phyloP scores from a whole-genome alignment of 1,140 invertebrate species.

The Drosophila aff. region DNA sequence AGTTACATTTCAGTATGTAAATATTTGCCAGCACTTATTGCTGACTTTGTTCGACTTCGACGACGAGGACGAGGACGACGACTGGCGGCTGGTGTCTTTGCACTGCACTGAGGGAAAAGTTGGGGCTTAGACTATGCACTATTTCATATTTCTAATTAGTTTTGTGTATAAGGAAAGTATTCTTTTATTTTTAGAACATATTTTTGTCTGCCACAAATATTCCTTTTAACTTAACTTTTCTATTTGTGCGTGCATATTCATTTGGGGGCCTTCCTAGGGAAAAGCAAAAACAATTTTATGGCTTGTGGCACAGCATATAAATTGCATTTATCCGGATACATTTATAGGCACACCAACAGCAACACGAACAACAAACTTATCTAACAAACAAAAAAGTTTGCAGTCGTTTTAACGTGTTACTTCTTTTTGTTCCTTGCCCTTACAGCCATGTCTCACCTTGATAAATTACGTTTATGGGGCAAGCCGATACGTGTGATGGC shows the following conservation, averaged over 20 bases:
- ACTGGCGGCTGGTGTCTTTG: slow-evolving; percentile 4
- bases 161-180: background rate
- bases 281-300: slow-evolving; percentile 59
- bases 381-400: slow-evolving; percentile 45
- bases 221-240: background rate
- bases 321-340: slow-evolving; percentile 50
- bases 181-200: background rate
- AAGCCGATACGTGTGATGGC: slow-evolving; percentile 98
- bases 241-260: background rate
- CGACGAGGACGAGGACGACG: background rate
- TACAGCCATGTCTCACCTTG: slow-evolving; percentile 98
- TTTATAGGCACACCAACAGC: slow-evolving; percentile 35
- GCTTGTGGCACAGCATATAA: slow-evolving; percentile 63
- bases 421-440: slow-evolving; percentile 53
- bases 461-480: slow-evolving; percentile 98
- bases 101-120: slow-evolving; percentile 10
- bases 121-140: background rate
- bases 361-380: background rate
- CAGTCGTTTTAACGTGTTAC: slow-evolving; percentile 52
- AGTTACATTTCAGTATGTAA: slow-evolving; percentile 82
- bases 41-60: slow-evolving; percentile 42
- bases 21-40: slow-evolving; percentile 81
- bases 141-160: background rate
- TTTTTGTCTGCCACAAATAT: background rate
- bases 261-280: background rate